Percentiles rank a stretch among this genome's conserved stretches.
Conservation (phyloP, 2,113 vertebrate species). For the Scopus umbretta region DNA sequence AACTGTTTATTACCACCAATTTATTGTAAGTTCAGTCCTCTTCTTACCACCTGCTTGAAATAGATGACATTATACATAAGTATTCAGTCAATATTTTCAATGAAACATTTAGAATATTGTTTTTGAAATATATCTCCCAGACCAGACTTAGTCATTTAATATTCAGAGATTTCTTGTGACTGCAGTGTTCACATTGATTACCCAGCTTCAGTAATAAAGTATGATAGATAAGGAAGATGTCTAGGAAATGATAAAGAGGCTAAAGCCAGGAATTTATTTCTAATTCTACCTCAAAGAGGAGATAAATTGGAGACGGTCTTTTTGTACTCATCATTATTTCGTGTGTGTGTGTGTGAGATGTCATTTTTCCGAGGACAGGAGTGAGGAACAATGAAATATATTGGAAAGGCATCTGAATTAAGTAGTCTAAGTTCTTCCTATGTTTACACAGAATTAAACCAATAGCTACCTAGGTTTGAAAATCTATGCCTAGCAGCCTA, state of each 20-base stretch:
- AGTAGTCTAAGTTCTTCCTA: not conserved
- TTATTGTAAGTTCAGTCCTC: not conserved
- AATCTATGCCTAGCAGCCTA: not conserved
- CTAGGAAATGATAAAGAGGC: not conserved
- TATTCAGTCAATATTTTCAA: not conserved
- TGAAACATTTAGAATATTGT: not conserved
- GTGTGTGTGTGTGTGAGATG: too few species aligned
- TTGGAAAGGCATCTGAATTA: not conserved
- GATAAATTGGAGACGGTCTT: not conserved
- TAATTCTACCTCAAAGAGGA: not conserved
- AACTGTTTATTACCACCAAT: not conserved
- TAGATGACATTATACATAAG: not conserved
- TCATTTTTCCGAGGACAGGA: not conserved
- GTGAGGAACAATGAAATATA: not conserved
- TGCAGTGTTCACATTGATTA: not conserved
- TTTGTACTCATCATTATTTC: not conserved
- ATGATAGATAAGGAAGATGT: not conserved
- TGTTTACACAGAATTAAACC: not conserved
- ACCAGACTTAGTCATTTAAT: not conserved
- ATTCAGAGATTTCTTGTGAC: not conserved
- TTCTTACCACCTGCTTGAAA: not conserved
- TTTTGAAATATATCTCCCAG: not conserved
- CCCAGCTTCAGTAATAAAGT: not conserved
- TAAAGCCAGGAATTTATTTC: not conserved
- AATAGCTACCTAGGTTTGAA: not conserved